These are phyloP conservation scores for Trichogramma pretiosum DNA, from an alignment of 1,140 invertebrate species.

Conservation along the genomic window DNA sequence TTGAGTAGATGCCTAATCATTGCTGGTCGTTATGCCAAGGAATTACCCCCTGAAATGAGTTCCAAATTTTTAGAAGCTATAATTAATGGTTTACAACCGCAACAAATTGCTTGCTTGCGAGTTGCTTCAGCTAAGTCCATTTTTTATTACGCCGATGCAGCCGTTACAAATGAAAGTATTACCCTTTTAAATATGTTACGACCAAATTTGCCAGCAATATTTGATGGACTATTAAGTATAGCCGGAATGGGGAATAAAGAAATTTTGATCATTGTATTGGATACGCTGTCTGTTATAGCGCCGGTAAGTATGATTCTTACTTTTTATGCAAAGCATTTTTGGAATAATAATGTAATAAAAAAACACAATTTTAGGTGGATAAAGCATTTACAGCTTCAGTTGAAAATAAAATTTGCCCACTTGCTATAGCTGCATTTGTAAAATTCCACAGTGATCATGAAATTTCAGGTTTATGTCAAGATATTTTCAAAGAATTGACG, in stretches of 20 bases:
- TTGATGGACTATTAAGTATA: constrained; percentile 37
- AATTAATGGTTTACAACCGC: constrained; percentile 52
- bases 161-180: constrained; percentile 23
- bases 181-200: constrained; percentile 30
- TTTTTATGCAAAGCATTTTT: neutral
- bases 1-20: constrained; percentile 65
- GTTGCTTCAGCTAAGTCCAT: constrained; percentile 45
- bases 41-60: constrained; percentile 50
- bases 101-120: constrained; percentile 42
- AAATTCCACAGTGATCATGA: constrained; percentile 61
- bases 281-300: constrained; percentile 58
- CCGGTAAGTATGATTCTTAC: constrained; percentile 44
- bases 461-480: constrained; percentile 54
- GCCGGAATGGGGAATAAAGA: constrained; percentile 34
- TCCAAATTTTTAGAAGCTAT: constrained; percentile 56
- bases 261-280: constrained; percentile 59
- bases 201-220: constrained; percentile 36
- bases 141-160: constrained; percentile 36
- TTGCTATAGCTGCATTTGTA: constrained; percentile 65
- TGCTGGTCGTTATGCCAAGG: constrained; percentile 57
- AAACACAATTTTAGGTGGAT: constrained; percentile 51
- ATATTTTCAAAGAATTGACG: constrained; percentile 60
- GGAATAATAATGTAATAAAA: neutral
- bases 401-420: constrained; percentile 59
- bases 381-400: constrained; percentile 56